Base-by-base conservation (phyloP, 2,888 invertebrate genomes). In the Cremastobaeus sp. region DNA sequence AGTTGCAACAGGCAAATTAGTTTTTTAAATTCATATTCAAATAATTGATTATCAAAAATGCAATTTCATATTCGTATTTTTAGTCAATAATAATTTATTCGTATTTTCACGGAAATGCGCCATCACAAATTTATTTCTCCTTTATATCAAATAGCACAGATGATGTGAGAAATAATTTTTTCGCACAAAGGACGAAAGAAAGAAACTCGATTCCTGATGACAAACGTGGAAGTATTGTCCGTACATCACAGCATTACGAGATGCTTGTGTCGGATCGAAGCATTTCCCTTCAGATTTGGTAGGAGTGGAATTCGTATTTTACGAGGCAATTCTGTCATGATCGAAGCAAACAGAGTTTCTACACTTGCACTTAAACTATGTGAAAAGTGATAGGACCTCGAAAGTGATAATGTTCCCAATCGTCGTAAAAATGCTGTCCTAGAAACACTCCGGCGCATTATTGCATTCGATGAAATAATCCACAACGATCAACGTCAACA, bases 281-380 rank as follows among this genome's bases (percentile, higher is more conserved):
- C 48, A 47, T 66, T 65, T 54, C 60, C 20, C 52, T 60, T 66
- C 47, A 66, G 60, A 72, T 66, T 72, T 48, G 52, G 59, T 30
- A 60, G 60, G 54, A 60, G 60, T 55, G 39, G 48, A 60, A 66
- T 65, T 66, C 55, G 43, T 59, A 54, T 72, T 72, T 72, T 72
- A 72, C 59, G 72, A 72, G 72, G 65, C 55, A 60, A 72, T 72
- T 59, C 72, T 65, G 55, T 25, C 72, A 43, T 48, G 72, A 72
- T 66, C 72, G 48, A 55, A 65, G 28, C 41, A 47, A 72, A 59
- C 54, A 45, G 57, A 65, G 71, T 50, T 72, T 65, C 65, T 59
- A 37, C 68, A 43, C 68, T 60, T 54, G 32, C 50, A 34, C 21
- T 72, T 45, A 59, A 65, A 39, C 45, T 35, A n/a, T 28, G 65